Base-by-base conservation (phyloP, 1,140 invertebrate species). In the Diorhabda carinulata region DNA sequence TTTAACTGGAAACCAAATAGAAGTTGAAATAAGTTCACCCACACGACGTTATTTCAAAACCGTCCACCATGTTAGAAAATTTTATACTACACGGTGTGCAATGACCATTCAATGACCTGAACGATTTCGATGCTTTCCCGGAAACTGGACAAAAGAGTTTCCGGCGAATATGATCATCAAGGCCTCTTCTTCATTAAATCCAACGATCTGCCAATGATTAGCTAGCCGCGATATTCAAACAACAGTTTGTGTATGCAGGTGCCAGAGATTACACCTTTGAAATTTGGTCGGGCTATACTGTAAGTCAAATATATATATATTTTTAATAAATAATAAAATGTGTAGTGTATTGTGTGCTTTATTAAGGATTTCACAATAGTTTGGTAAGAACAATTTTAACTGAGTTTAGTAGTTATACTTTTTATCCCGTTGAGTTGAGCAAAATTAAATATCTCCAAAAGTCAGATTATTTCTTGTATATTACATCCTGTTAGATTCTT, bases 111-210 rank as follows among this genome's bases (percentile, higher is more conserved):
- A 75, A 63, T 76, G 75, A 75, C 73, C 75, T 69, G 69, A 74
- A 72, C 72, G 61, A 65, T 72, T 56, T 70, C 25, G 57, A 65
- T 69, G 65, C 75, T 77, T 77, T 74, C 75, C 75, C 74, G 75
- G 75, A 77, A 68, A 63, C 61, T 69, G 70, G 68, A 77, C 75
- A 77, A 77, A 77, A 75, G 74, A 69, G 64, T 70, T 72, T 75
- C 75, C 75, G 75, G 72, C 67, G 9, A 10, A 59, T 44, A 9
- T 7, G 42, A 47, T 47, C 45, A 74, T 61, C 68, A 74, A 75
- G 74, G 75, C 74, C 75, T 65, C 67, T 65, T 62, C 62, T 52
- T 61, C 52, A 5, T 5, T 9, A 52, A 9, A 44, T 68, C 44
- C n/a, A 42, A 25, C 25, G 25, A 25, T 25, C 25, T 44, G 44